Base-by-base conservation (phyloP, 2,888 invertebrate species). In the Itoplectis maculator region DNA sequence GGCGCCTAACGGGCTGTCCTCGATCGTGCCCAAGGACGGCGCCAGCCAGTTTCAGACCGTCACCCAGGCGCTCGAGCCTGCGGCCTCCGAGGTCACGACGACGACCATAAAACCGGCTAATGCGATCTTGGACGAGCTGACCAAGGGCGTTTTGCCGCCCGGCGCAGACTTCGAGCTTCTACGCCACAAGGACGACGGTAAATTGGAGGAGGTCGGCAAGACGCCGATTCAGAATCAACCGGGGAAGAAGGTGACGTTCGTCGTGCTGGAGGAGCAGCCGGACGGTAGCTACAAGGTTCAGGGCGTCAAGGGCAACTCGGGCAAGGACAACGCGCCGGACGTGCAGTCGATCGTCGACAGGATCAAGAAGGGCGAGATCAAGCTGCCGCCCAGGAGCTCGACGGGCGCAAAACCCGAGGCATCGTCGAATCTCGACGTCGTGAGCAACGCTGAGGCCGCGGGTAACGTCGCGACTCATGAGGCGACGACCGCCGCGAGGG, bases 221-320 rank as follows among this genome's bases (percentile, higher is more conserved):
- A 91, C 95, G 51, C 94, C 95, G 0, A 94, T 94, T 37, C 94
- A 94, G 63, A 94, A 93, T 86, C 90, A 96, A 35, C 95, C 95
- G 0, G 95, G 95, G 85, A 97, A 97, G 92, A 97, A 97, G 90
- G 97, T 97, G 0, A 97, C 97, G 0, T 97, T 97, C 88, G 97
- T 97, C 0, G 96, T 97, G 59, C 93, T 97, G 11, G 97, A 97
- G 92, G 97, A 97, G 90, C 97, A 97, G 90, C 95, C 96, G 4
- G 97, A 97, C 88, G 97, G 97, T 6, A 96, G 96, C 29, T 96
- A 96, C 86, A 97, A 97, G 93, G 97, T 97, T 0, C 97, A 97
- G 91, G 97, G 97, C 0, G 87, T 97, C 0, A 96, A 96, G 93
- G 96, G 97, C 0, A 97, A 96, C 88, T 94, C 95, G 0, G 94